Conservation (phyloP, 2,797 vertebrate genomes). For the Phoeniculus purpureus region DNA sequence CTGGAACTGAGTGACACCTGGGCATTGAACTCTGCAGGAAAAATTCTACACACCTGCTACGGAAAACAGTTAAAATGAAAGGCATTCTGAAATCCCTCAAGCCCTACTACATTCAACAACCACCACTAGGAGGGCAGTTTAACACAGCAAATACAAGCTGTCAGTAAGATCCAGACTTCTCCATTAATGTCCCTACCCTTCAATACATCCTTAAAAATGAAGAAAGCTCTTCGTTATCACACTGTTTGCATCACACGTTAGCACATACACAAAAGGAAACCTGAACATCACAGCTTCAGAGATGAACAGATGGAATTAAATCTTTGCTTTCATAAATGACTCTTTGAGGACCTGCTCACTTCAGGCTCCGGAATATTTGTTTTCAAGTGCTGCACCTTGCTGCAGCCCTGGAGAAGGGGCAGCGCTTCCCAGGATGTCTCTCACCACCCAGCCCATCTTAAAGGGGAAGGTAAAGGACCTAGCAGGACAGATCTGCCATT, state of each 20-base stretch:
- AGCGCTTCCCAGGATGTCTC: background rate
- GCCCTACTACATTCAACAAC: background rate
- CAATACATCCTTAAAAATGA: background rate
- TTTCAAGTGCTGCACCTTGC: background rate
- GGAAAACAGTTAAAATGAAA: background rate
- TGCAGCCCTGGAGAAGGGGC: background rate
- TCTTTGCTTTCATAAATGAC: background rate
- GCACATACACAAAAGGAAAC: background rate
- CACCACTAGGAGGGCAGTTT: background rate
- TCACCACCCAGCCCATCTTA: background rate
- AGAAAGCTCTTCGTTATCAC: background rate
- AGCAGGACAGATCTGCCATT: background rate
- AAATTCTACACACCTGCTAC: background rate
- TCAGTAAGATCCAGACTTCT: background rate
- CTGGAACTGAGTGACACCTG: background rate
- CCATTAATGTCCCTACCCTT: background rate
- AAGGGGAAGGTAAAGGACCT: background rate
- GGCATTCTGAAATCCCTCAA: background rate
- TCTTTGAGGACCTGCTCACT: background rate
- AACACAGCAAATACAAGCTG: background rate
- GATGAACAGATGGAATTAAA: background rate
- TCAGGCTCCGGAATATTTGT: background rate
- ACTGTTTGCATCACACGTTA: rapidly evolving
- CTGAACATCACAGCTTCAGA: rapidly evolving
- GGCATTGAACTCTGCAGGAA: background rate